Evolutionary conservation across 2,113 vertebrate genomes (phyloP), one percentile per base, ranked within the genome.

Genomic region (Zingel zingel): DNA sequence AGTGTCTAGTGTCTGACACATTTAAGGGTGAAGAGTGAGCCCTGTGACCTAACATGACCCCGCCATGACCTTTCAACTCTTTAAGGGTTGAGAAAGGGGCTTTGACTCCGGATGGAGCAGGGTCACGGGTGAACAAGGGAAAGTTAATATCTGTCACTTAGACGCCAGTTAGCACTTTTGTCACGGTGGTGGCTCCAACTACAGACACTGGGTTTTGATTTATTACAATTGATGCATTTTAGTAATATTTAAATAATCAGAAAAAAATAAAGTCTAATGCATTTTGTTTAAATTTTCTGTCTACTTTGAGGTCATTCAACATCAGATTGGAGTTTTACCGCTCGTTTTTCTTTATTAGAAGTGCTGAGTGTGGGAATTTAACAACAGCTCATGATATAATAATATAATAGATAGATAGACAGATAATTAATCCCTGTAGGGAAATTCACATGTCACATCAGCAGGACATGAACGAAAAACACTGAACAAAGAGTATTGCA

Each of bases 101-200:
- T 56, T 7, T 39, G 66, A 80, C 11, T 66, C 25, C 66, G 75
- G 83, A 51, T 76, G 77, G 82, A 84, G 71, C 23, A 4, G 66
- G 92, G 92, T 92, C 89, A 89, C 10, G 58, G 89, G 84, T 84
- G 85, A 88, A 92, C 85, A 86, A 91, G 91, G 79, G 90, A 87
- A 92, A 92, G 92, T 92, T 89, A 79, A 88, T 87, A 85, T 90
- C 82, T 79, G 90, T 88, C 91, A 89, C 83, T 88, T 87, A 86
- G 69, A 68, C 12, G 72, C 69, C 74, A 66, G 83, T 91, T 90
- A 90, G 74, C 85, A 43, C 68, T 82, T 79, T 47, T 67, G 83
- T 89, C 82, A 82, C 56, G 13, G 51, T 9, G 15, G 59, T 47
- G 47, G 64, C 75, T 36, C 36, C 58, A 51, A 59, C 62, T 33